Conservation (phyloP, 2,888 invertebrate species). For the Nomada ferruginata region DNA sequence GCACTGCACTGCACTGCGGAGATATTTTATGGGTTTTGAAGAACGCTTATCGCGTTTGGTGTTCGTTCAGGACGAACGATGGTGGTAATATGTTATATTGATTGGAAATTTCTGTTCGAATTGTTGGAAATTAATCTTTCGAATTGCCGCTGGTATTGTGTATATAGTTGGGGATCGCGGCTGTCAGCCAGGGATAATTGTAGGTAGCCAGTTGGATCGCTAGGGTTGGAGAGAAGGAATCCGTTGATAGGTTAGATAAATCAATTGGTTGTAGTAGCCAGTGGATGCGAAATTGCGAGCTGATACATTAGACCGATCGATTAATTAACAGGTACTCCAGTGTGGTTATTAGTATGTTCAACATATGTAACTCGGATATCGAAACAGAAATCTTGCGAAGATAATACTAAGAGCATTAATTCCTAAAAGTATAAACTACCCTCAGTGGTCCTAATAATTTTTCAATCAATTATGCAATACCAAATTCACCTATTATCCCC, state of each 20-base stretch:
- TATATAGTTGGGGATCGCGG: not conserved
- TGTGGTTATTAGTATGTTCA: no score
- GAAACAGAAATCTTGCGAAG: no score
- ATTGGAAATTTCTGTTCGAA: not conserved
- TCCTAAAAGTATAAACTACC: no score
- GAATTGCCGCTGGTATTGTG: not conserved
- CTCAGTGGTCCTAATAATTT: no score
- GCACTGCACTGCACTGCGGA: no score
- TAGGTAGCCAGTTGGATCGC: constrained; percentile 7
- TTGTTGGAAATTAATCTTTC: constrained; percentile 4
- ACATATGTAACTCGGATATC: not conserved
- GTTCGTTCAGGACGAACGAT: not conserved
- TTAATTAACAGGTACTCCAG: not conserved
- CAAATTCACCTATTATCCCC: no score
- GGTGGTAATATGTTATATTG: not conserved
- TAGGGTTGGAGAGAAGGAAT: constrained; percentile 16
- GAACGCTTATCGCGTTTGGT: not conserved
- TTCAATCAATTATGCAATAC: no score
- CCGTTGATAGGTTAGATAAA: constrained; percentile 20
- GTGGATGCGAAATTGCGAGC: constrained; percentile 1
- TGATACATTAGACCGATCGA: constrained; percentile 8
- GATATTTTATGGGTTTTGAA: no score
- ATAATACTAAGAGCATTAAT: no score
- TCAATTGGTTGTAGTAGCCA: constrained; percentile 19
- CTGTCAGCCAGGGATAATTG: constrained; percentile 13